These are phyloP conservation scores for Chaitophorus viminalis DNA, from an alignment of 2,888 invertebrate genomes.

Conservation along the genomic window DNA sequence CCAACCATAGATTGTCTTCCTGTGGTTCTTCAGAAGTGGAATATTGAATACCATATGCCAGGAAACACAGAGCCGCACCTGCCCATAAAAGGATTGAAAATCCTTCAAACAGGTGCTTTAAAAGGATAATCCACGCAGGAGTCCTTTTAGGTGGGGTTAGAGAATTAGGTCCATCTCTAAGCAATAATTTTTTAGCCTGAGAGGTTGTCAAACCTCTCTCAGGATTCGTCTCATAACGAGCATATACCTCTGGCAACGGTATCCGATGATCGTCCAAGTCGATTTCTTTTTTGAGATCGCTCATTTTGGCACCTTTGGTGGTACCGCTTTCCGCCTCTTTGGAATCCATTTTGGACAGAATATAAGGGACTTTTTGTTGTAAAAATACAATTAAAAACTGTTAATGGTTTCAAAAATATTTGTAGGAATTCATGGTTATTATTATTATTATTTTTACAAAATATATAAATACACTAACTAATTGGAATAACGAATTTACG, in stretches of 20 bases:
- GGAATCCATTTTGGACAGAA: constrained; percentile 60
- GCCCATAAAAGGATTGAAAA: constrained; percentile 84
- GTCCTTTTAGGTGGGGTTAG: constrained; percentile 79
- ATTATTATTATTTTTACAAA: constrained; percentile 57
- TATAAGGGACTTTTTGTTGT: constrained; percentile 56
- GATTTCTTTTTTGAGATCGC: constrained; percentile 72
- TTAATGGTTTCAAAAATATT: constrained; percentile 59
- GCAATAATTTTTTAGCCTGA: constrained; percentile 72
- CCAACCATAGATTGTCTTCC: constrained; percentile 72
- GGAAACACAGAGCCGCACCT: constrained; percentile 78
- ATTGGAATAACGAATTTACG: constrained; percentile 61
- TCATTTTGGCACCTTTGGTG: constrained; percentile 66
- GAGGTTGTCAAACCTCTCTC: constrained; percentile 73
- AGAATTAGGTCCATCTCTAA: constrained; percentile 76
- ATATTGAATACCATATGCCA: constrained; percentile 70
- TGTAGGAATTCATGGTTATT: constrained; percentile 60
- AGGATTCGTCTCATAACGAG: constrained; percentile 67
- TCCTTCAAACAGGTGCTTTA: constrained; percentile 75
- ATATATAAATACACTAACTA: constrained; percentile 61
- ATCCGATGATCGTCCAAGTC: constrained; percentile 72
- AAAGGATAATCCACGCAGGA: constrained; percentile 77
- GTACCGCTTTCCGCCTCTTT: constrained; percentile 46
- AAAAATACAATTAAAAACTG: constrained; percentile 61
- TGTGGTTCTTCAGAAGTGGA: constrained; percentile 69
- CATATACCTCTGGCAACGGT: constrained; percentile 68